Evolutionary conservation across 1,140 invertebrate species (phyloP), one percentile per base, ranked within the genome.

Genomic region (Leptinotarsa undecemlineata): DNA sequence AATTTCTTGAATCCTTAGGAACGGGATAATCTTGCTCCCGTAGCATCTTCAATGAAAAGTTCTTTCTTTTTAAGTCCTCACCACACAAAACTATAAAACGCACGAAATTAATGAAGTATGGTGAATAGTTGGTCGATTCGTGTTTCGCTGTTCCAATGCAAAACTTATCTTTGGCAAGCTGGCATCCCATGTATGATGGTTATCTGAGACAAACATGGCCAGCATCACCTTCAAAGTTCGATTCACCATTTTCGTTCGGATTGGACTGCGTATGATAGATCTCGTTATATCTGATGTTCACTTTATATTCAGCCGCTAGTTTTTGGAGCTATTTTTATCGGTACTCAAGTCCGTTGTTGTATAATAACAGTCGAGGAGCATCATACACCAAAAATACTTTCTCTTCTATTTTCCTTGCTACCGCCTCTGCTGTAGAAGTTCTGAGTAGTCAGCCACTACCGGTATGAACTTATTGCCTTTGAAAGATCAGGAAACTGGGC

Each of bases 391-490:
- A 47, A 72, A 79, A 78, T 11, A 79, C 68, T 6, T 76, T 19
- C 19, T 76, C 57, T 74, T 76, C 74, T 71, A 76, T 33, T 47
- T 73, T 77, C 19, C 71, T 75, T 20, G 57, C 33, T 1, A 68
- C 68, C 11, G 17, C 57, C 6, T 15, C n/a, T 20, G 74, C 61
- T 6, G 70, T 71, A 2, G 66, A 69, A n/a, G 6, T 68, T 19
- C 20, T 17, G 84, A 83, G n/a, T 80, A 76, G 77, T 86, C 83
- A 13, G 80, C 76, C 0, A 82, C 19, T 1, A 85, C 82, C 2
- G 85, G 60, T 2, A 85, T 66, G 68, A 82, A 85, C 20, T 71
- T 68, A 70, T 83, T 75, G 26, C 84, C 82, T 47, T 62, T 47
- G 17, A 68, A 68, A 17, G 80, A 82, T 1, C 57, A 62, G 3